phyloP scores from a whole-genome alignment of 2,888 invertebrate genomes.

The Melinaea menophilus region DNA sequence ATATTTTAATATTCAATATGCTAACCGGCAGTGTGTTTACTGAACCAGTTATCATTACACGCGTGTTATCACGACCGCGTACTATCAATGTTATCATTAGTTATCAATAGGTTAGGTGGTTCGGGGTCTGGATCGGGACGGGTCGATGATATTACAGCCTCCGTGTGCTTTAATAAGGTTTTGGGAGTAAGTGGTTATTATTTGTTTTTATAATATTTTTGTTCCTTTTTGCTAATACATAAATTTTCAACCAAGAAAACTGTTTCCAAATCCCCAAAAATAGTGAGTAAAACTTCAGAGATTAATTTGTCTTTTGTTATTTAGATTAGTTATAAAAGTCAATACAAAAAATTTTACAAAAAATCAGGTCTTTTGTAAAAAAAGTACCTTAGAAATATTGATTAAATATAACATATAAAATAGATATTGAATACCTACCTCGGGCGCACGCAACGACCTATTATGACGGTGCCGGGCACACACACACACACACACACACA shows the following conservation, averaged over 20 bases:
- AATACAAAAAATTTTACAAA: constrained; percentile 9
- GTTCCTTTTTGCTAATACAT: too few relatives aligned
- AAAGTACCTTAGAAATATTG: constrained; percentile 20
- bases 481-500: too few relatives aligned
- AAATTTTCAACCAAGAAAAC: too few relatives aligned
- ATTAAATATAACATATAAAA: constrained; percentile 27
- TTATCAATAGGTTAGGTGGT: constrained; percentile 1
- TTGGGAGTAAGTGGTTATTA: too few relatives aligned
- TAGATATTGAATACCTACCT: constrained; percentile 29
- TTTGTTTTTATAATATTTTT: too few relatives aligned
- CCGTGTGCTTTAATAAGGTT: too few relatives aligned
- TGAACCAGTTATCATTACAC: constrained; percentile 24
- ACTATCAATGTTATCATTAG: constrained; percentile 8
- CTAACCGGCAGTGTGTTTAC: constrained; percentile 49
- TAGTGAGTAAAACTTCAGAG: too few relatives aligned
- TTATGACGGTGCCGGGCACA: constrained; percentile 19
- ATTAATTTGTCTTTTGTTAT: background rate
- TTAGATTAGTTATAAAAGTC: background rate
- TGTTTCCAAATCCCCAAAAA: too few relatives aligned
- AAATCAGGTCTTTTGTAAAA: constrained; percentile 13
- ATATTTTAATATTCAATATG: constrained; percentile 52
- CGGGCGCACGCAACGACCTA: constrained; percentile 24
- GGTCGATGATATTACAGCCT: too few relatives aligned
- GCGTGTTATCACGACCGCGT: constrained; percentile 9
- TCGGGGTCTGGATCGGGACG: too few relatives aligned